Conservation (phyloP, 30 jellyfish, hydroid and myxozoan species). For the Rhopilema esculentum region DNA sequence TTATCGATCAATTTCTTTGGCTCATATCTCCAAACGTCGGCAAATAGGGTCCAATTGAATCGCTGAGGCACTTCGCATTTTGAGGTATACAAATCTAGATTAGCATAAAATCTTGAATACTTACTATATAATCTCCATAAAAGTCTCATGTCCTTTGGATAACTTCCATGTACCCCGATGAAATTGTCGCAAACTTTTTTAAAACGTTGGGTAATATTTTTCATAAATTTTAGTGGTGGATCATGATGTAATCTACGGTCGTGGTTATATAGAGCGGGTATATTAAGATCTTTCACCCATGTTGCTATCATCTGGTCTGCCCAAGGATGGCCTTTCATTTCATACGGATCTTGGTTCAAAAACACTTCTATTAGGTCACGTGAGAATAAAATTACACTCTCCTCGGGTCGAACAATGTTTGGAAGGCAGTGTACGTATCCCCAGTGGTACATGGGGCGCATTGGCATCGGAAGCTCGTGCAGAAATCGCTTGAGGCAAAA, state of each 20-base stretch:
- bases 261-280: constrained; percentile 50
- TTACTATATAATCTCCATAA: constrained; percentile 68
- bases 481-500: constrained; percentile 69
- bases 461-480: constrained; percentile 72
- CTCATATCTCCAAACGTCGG: constrained; percentile 78
- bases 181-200: constrained; percentile 61
- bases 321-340: constrained; percentile 82
- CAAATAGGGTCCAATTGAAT: constrained; percentile 49
- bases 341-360: constrained; percentile 65
- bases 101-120: constrained; percentile 4
- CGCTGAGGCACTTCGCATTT: constrained; percentile 35
- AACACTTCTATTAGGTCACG: constrained; percentile 74
- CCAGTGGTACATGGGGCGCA: constrained; percentile 43
- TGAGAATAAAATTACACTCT: constrained; percentile 77
- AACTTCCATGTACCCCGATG: constrained; percentile 94
- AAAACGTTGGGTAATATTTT: constrained; percentile 5
- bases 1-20: constrained; percentile 78
- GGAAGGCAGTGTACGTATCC: constrained; percentile 78
- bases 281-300: constrained; percentile 71
- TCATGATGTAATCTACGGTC: constrained; percentile 81
- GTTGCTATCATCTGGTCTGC: constrained; percentile 92
- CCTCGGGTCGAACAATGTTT: constrained; percentile 87
- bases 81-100: constrained; percentile 36
- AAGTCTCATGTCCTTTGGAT: constrained; percentile 71
- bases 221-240: constrained; percentile 50